Conservation (phyloP, 35 echinoderm and acorn worm genomes). For the Patiria miniata region DNA sequence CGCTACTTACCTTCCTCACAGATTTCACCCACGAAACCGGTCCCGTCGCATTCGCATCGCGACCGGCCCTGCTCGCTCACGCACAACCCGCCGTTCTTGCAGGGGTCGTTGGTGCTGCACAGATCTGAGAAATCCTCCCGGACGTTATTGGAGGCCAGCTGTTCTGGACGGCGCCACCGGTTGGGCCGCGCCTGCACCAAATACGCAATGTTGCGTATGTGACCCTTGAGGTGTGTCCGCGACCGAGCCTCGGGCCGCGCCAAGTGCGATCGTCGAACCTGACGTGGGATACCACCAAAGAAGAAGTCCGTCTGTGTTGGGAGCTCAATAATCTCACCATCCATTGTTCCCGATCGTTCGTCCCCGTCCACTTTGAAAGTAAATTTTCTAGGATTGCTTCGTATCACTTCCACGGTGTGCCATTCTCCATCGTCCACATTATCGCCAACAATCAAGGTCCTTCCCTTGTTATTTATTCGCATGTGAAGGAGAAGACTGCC, state of each 20-base stretch:
- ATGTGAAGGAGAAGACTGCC: slow-evolving; percentile 48
- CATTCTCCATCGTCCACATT: slow-evolving; percentile 57
- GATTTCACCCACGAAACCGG: slow-evolving; percentile 63
- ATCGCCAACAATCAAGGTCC: slow-evolving; percentile 62
- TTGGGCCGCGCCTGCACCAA: slow-evolving; percentile 41
- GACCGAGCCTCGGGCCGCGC: slow-evolving; percentile 46
- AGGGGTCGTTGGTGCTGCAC: slow-evolving; percentile 70
- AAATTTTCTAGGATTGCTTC: slow-evolving; percentile 21
- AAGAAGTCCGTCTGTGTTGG: slow-evolving; percentile 68
- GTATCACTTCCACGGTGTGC: slow-evolving; percentile 62
- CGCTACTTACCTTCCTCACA: slow-evolving; percentile 83
- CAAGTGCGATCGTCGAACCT: slow-evolving; percentile 19
- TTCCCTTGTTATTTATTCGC: slow-evolving; percentile 69
- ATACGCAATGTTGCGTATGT: slow-evolving; percentile 72
- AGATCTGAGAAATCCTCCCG: slow-evolving; percentile 69
- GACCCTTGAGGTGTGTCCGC: slow-evolving; percentile 50
- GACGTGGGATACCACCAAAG: slow-evolving; percentile 74
- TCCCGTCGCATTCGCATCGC: slow-evolving; percentile 75
- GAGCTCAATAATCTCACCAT: slow-evolving; percentile 40
- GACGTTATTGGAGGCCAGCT: slow-evolving; percentile 28
- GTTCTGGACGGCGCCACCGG: slow-evolving; percentile 41
- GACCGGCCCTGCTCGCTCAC: slow-evolving; percentile 54
- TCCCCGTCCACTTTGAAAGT: slow-evolving; percentile 58
- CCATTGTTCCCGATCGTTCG: slow-evolving; percentile 49
- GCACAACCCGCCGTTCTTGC: slow-evolving; percentile 74